phyloP scores from a whole-genome alignment of 2,888 invertebrate species.

The Drosophila tanythrix region DNA sequence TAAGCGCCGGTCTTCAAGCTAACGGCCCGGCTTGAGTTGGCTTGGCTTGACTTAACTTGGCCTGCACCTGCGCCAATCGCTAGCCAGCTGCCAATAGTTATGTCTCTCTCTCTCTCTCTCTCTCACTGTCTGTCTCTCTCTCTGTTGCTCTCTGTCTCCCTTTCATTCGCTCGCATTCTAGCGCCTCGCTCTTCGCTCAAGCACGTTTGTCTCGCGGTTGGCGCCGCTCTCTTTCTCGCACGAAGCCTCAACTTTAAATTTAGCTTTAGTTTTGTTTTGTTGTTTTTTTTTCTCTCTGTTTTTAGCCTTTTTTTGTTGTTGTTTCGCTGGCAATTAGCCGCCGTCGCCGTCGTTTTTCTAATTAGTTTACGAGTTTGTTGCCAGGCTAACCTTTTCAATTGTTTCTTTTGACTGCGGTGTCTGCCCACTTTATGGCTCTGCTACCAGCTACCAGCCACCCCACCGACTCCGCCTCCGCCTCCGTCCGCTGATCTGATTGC shows the following conservation, averaged over 20 bases:
- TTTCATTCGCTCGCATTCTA: conserved; percentile 16
- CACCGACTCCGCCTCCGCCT: not conserved
- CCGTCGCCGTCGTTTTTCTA: conserved; percentile 65
- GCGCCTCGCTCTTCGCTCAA: not conserved
- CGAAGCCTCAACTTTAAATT: conserved; percentile 19
- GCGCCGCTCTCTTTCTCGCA: conserved; percentile 69
- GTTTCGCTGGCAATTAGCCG: conserved; percentile 58
- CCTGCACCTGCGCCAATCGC: conserved; percentile 79
- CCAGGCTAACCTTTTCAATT: conserved; percentile 75
- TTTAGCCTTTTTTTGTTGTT: conserved; percentile 33
- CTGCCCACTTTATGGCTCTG: conserved; percentile 1
- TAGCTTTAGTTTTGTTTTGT: conserved; percentile 14
- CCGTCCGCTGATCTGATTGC: not conserved
- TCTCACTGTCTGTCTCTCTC: not conserved
- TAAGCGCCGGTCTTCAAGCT: conserved; percentile 69
- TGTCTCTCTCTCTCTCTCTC: conserved; percentile 3
- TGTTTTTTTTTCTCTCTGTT: conserved; percentile 29
- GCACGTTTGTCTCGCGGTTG: conserved; percentile 13
- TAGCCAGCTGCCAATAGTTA: conserved; percentile 59
- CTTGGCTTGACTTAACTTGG: conserved; percentile 3
- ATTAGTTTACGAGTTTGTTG: conserved; percentile 68
- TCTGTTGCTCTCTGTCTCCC: not conserved
- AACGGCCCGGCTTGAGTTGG: conserved; percentile 7
- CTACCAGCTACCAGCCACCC: not conserved
- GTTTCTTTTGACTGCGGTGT: conserved; percentile 45